Percentiles rank a stretch among this genome's conserved stretches.
phyloP scores from a whole-genome alignment of 2,113 vertebrate species.

The Ammodytes dubius region DNA sequence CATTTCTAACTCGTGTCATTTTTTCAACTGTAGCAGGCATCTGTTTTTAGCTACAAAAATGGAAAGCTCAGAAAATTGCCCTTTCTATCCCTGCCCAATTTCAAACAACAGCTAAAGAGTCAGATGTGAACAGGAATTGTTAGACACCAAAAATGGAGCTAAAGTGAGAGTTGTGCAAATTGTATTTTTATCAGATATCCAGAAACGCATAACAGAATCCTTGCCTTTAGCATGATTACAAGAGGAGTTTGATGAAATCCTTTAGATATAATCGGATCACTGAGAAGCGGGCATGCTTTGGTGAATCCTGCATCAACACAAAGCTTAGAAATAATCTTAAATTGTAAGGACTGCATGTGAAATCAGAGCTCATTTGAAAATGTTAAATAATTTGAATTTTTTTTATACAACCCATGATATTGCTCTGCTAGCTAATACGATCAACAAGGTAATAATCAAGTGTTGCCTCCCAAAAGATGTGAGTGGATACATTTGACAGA shows the following conservation, averaged over 20 bases:
- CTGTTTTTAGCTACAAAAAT: background rate
- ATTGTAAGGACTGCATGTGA: background rate
- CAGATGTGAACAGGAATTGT: background rate
- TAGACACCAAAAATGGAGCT: background rate
- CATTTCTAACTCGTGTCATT: background rate
- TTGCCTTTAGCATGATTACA: background rate
- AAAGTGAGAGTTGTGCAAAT: background rate
- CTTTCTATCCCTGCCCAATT: too few species aligned
- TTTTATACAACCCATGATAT: background rate
- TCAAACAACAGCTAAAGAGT: background rate
- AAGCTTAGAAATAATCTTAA: background rate
- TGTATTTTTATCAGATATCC: background rate
- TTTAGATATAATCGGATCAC: background rate
- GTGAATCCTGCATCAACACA: background rate
- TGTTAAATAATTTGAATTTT: background rate
- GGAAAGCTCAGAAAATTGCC: too few species aligned
- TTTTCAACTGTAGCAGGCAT: background rate
- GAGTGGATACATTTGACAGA: background rate
- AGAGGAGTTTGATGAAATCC: background rate
- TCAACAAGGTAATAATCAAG: background rate
- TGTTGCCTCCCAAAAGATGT: background rate
- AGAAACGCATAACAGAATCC: background rate
- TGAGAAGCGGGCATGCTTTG: background rate
- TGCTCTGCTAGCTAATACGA: background rate
- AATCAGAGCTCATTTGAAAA: background rate